phyloP scores from a whole-genome alignment of 2,113 vertebrate genomes.

The Gobius niger region DNA sequence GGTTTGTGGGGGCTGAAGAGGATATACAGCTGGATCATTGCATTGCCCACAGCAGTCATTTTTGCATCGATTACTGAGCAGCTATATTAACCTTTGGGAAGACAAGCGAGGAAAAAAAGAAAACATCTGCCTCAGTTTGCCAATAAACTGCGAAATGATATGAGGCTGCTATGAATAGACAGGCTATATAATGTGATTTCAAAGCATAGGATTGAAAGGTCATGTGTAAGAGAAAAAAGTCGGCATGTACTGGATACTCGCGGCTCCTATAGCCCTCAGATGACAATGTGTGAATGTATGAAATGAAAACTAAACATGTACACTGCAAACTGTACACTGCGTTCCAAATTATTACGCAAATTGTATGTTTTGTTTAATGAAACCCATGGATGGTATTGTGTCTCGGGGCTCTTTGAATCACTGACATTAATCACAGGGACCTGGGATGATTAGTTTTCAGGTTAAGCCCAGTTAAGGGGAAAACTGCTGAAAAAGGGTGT shows the following conservation, averaged over 20 bases:
- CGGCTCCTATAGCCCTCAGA: background rate
- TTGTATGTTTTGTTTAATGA: no score
- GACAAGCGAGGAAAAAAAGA: slow-evolving; percentile 4
- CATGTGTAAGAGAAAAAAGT: background rate
- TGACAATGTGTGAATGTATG: background rate
- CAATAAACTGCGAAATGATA: slow-evolving; percentile 32
- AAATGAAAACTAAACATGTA: no score
- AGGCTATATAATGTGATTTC: slow-evolving; percentile 7
- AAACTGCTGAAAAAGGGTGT: no score
- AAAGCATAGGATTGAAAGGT: background rate
- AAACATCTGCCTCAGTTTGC: slow-evolving; percentile 22
- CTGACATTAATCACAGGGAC: no score
- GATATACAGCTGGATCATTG: slow-evolving; percentile 37
- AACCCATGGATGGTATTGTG: no score
- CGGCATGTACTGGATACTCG: background rate
- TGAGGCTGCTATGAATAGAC: slow-evolving; percentile 7
- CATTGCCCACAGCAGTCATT: slow-evolving; percentile 18
- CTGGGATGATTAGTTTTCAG: no score
- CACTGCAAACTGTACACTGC: no score
- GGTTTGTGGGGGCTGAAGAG: slow-evolving; percentile 12
- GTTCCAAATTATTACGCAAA: no score
- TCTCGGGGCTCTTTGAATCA: no score
- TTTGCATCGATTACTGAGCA: slow-evolving; percentile 46
- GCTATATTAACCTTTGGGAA: slow-evolving; percentile 49
- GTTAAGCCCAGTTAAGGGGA: no score